Conservation (phyloP, 2,888 invertebrate genomes). For the Callinectes sapidus region DNA sequence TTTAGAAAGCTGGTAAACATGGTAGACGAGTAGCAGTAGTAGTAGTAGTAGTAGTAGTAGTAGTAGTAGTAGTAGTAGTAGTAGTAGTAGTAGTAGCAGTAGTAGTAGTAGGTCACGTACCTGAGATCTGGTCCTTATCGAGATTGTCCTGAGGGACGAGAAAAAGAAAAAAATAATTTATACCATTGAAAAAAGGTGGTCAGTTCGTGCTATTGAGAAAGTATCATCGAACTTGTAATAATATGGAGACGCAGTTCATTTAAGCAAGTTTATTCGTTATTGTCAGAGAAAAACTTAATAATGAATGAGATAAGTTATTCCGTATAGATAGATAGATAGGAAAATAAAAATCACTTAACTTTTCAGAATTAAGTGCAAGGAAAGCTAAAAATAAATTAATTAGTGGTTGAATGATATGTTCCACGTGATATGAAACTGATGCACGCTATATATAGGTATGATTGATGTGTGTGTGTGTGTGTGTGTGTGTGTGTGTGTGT, state of each 20-base stretch:
- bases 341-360: not conserved
- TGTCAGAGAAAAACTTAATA: not conserved
- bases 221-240: not conserved
- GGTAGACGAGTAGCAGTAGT: not conserved
- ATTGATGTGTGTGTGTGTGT: not conserved
- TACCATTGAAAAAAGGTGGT: not conserved
- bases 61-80: not conserved
- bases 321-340: not conserved
- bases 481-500: slow-evolving; percentile 24
- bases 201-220: not conserved
- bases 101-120: not conserved
- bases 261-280: too few species aligned
- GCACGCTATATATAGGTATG: not conserved
- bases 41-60: not conserved
- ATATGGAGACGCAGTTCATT: not conserved
- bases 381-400: not conserved
- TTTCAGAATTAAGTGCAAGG: not conserved
- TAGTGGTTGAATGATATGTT: not conserved
- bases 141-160: slow-evolving; percentile 24
- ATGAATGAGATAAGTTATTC: not conserved
- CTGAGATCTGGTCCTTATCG: slow-evolving; percentile 22
- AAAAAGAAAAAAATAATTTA: not conserved
- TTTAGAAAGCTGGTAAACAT: not conserved
- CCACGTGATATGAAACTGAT: not conserved
- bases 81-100: not conserved